These are phyloP conservation scores for Meteorus colon DNA, from an alignment of 2,888 invertebrate genomes.

Conservation along the genomic window DNA sequence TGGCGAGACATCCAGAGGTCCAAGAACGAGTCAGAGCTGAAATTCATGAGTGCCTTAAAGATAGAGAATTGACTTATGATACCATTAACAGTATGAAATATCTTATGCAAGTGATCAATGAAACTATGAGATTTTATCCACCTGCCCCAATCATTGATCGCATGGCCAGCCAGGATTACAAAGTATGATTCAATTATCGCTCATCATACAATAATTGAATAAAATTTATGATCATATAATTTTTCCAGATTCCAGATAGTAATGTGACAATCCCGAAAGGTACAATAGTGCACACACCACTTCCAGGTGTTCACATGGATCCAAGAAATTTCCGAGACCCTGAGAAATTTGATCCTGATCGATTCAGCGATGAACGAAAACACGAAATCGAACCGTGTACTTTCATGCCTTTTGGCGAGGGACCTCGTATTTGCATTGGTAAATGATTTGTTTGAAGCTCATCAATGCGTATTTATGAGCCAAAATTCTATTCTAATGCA, in stretches of 20 bases:
- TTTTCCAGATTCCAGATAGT: constrained; percentile 59
- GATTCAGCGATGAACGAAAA: constrained; percentile 63
- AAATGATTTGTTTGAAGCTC: neutral
- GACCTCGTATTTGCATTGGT: constrained; percentile 40
- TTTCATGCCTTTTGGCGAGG: constrained; percentile 64
- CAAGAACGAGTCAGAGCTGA: constrained; percentile 58
- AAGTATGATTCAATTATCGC: constrained; percentile 46
- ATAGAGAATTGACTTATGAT: constrained; percentile 58
- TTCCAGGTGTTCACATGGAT: constrained; percentile 61
- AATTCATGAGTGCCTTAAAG: constrained; percentile 51
- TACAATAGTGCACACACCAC: constrained; percentile 56
- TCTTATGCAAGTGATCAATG: constrained; percentile 60
- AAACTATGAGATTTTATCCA: constrained; percentile 63
- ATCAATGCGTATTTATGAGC: neutral
- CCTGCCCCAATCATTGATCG: constrained; percentile 64
- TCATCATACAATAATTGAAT: neutral
- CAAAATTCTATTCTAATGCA: too few relatives aligned
- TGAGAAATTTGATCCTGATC: constrained; percentile 60
- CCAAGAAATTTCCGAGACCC: constrained; percentile 58
- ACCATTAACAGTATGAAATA: constrained; percentile 61
- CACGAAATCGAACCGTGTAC: constrained; percentile 55
- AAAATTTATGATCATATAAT: neutral
- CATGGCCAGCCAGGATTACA: constrained; percentile 57
- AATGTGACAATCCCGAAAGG: constrained; percentile 60
- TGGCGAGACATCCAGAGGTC: constrained; percentile 60